These are phyloP conservation scores for Epistrophe eligans DNA, from an alignment of 2,888 invertebrate species.

Conservation along the genomic window DNA sequence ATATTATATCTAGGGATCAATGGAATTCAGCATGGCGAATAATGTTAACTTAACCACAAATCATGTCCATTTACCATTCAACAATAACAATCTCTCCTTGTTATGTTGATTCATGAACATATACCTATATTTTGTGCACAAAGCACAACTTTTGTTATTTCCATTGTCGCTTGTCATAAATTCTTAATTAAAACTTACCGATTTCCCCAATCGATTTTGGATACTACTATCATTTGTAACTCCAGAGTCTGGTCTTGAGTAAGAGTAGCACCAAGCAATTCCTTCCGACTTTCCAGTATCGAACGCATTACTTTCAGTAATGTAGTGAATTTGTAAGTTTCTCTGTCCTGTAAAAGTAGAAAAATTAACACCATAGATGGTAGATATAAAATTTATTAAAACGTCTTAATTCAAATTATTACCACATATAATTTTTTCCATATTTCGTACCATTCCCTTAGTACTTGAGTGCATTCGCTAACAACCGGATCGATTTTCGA, in stretches of 20 bases:
- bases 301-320: slow-evolving; percentile 96
- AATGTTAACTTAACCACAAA: no score
- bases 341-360: slow-evolving; percentile 87
- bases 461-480: slow-evolving; percentile 94
- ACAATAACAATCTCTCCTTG: no score
- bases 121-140: no score
- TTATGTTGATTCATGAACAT: no score
- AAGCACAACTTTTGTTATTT: neutral
- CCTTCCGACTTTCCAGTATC: slow-evolving; percentile 92
- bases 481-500: slow-evolving; percentile 95
- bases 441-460: slow-evolving; percentile 96
- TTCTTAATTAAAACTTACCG: slow-evolving; percentile 86
- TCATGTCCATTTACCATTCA: no score
- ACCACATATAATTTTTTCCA: slow-evolving; percentile 97
- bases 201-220: slow-evolving; percentile 98
- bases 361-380: neutral
- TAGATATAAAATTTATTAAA: neutral
- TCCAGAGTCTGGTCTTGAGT: slow-evolving; percentile 96
- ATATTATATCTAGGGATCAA: no score
- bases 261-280: slow-evolving; percentile 93
- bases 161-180: neutral
- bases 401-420: slow-evolving; percentile 80
- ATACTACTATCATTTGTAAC: slow-evolving; percentile 92
- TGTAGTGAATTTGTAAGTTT: slow-evolving; percentile 93
- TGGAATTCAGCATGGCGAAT: no score